These are phyloP conservation scores for Elysia chlorotica DNA, from an alignment of 1,140 invertebrate species.

Conservation along the genomic window DNA sequence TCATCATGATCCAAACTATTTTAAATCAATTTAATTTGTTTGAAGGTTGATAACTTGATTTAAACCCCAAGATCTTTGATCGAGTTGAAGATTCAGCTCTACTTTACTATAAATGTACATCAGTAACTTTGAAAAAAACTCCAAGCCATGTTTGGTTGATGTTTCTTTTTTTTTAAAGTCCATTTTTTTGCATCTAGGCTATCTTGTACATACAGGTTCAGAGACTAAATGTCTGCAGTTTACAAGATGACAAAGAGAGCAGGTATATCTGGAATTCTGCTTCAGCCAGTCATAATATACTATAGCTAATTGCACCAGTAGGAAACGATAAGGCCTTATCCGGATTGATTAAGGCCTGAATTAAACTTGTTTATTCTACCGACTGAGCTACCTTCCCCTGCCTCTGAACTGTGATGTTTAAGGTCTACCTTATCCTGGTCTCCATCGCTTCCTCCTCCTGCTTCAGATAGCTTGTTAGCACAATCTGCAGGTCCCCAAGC, in stretches of 20 bases:
- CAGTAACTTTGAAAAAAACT: too few relatives aligned
- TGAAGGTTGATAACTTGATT: too few relatives aligned
- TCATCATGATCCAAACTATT: too few relatives aligned
- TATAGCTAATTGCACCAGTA: not conserved
- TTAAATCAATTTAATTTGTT: too few relatives aligned
- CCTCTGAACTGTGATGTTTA: not conserved
- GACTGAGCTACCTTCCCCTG: not conserved
- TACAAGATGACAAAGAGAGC: not conserved
- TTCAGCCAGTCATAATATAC: not conserved
- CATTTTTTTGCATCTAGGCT: too few relatives aligned
- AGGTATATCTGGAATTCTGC: not conserved
- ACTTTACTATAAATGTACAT: too few relatives aligned
- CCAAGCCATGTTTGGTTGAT: too few relatives aligned
- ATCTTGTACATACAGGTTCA: too few relatives aligned
- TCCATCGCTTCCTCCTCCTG: slow-evolving; percentile 19
- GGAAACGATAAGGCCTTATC: not conserved
- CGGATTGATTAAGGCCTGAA: not conserved
- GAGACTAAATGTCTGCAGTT: too few relatives aligned
- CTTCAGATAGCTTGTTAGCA: slow-evolving; percentile 8
- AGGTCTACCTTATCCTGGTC: slow-evolving; percentile 8
- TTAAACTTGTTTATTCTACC: not conserved
- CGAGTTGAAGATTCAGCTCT: too few relatives aligned
- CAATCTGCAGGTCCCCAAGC: slow-evolving; percentile 8
- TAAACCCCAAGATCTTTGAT: too few relatives aligned
- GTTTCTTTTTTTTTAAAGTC: too few relatives aligned